phyloP scores from a whole-genome alignment of 2,113 vertebrate species.

The Bos indicus region DNA sequence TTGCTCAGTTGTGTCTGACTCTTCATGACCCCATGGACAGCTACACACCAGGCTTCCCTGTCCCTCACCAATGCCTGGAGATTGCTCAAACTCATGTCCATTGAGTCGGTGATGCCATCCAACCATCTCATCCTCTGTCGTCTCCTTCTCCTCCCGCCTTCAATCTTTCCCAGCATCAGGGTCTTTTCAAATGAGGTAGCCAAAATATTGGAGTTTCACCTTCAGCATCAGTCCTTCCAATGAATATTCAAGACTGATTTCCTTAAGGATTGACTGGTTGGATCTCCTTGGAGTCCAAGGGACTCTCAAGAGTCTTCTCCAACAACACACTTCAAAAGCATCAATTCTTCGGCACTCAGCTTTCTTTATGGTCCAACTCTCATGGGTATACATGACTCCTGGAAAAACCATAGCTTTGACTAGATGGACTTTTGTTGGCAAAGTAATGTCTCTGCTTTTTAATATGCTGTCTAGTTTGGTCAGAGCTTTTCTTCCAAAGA shows the following conservation, averaged over 20 bases:
- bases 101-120: neutral
- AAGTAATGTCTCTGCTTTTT: neutral
- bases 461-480: neutral
- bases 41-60: neutral
- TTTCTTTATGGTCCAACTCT: neutral
- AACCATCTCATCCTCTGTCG: neutral
- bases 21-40: rapidly evolving
- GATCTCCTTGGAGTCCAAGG: neutral
- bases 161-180: neutral
- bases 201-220: too few species aligned
- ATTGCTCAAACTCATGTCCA: neutral
- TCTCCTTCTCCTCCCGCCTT: neutral
- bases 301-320: neutral
- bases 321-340: neutral
- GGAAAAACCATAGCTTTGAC: neutral
- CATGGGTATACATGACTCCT: neutral
- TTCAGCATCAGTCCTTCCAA: too few species aligned
- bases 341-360: neutral
- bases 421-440: neutral
- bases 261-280: neutral
- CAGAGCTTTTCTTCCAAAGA: neutral
- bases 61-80: neutral
- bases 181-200: too few species aligned
- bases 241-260: too few species aligned
- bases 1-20: neutral